Conservation (phyloP, 1,140 invertebrate species). For the Bombus confusus region DNA sequence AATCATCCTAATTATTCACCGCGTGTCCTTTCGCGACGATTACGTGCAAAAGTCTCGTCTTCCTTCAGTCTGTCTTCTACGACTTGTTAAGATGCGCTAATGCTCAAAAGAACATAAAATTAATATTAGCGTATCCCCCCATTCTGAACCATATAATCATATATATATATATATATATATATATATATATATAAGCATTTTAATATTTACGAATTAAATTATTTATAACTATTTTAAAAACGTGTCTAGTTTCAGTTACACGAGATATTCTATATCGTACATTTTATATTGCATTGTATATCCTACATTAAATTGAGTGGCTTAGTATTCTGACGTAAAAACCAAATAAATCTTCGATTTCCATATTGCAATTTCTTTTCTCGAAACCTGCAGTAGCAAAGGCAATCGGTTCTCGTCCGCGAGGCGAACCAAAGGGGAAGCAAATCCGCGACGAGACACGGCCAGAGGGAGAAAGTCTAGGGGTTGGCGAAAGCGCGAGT, state of each 20-base stretch:
- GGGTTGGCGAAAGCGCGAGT: constrained; percentile 11
- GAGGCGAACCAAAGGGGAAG: background rate
- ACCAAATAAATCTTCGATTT: background rate
- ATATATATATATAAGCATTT: too few species aligned
- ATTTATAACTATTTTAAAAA: too few species aligned
- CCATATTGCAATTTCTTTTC: background rate
- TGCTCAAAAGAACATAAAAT: too few species aligned
- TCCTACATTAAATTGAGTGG: too few species aligned
- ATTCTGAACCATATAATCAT: too few species aligned
- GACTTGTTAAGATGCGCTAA: background rate
- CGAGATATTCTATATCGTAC: too few species aligned
- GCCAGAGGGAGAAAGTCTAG: background rate
- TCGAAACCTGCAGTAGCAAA: background rate
- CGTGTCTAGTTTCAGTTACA: too few species aligned
- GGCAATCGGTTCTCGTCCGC: background rate
- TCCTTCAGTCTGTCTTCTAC: background rate
- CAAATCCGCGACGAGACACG: constrained; percentile 19
- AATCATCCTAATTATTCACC: constrained; percentile 39
- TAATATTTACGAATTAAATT: too few species aligned
- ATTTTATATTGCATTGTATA: too few species aligned
- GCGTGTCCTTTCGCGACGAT: constrained; percentile 35
- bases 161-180: too few species aligned
- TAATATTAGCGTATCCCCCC: too few species aligned
- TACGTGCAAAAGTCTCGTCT: background rate
- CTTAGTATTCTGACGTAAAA: background rate